Conservation (phyloP, 2,797 vertebrate genomes). For the Leuciscus waleckii region DNA sequence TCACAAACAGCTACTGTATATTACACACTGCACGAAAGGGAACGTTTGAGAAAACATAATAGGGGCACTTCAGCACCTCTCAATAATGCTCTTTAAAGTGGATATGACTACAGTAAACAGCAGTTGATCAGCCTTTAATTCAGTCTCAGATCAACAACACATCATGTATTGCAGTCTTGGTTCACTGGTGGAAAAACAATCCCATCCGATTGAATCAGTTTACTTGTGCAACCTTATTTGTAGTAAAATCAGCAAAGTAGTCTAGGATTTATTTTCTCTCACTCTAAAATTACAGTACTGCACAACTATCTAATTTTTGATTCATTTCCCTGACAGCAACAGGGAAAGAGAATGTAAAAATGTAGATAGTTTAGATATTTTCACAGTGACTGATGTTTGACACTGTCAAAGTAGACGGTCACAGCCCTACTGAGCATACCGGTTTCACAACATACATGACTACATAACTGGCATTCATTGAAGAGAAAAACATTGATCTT, state of each 20-base stretch:
- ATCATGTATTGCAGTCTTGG: not conserved
- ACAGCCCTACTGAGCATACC: not conserved
- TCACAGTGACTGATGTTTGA: not conserved
- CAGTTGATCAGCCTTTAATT: not conserved
- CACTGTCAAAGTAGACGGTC: not conserved
- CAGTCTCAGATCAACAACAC: not conserved
- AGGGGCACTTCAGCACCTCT: not conserved
- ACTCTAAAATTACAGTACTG: not conserved
- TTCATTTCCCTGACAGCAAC: not conserved
- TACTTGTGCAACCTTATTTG: too few relatives aligned
- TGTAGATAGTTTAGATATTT: not conserved
- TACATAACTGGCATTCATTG: slow-evolving; percentile 1
- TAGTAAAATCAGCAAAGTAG: not conserved
- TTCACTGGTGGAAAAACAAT: not conserved
- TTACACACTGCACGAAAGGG: too few relatives aligned
- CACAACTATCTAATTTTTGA: not conserved
- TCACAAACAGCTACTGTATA: too few relatives aligned
- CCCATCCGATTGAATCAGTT: not conserved
- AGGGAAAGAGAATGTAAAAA: not conserved
- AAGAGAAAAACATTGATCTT: not conserved
- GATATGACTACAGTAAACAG: not conserved
- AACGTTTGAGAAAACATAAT: not conserved
- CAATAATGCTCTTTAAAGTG: not conserved
- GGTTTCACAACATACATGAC: not conserved
- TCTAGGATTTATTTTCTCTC: not conserved